Conservation (phyloP, 2,888 invertebrate genomes). For the Pterobdella sp. region DNA sequence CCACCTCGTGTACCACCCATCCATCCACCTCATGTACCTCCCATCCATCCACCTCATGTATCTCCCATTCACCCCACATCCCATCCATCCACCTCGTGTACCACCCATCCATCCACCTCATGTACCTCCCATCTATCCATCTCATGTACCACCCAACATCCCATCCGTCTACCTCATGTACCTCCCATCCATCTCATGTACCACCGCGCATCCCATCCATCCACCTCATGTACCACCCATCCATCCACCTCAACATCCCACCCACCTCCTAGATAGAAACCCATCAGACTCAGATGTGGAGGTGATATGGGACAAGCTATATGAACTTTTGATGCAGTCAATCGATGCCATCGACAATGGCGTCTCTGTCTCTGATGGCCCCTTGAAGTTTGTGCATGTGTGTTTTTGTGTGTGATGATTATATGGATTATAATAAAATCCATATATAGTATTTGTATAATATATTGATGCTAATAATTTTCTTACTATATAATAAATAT, state of each 20-base stretch:
- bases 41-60: no score
- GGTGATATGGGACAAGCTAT: constrained; percentile 58
- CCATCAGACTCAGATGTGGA: constrained; percentile 39
- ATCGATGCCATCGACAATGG: constrained; percentile 96
- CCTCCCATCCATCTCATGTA: no score
- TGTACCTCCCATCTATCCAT: no score
- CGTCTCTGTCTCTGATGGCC: constrained; percentile 67
- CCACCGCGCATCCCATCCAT: no score
- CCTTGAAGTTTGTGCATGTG: constrained; percentile 40
- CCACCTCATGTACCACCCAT: not conserved
- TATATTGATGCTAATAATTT: constrained; percentile 52
- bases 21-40: no score
- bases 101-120: no score
- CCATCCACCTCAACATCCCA: not conserved
- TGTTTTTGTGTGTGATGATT: not conserved
- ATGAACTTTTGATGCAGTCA: constrained; percentile 79
- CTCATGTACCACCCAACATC: no score
- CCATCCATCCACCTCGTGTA: no score
- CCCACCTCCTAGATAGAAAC: not conserved
- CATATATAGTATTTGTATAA: not conserved
- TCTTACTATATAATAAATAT: constrained; percentile 53
- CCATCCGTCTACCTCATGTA: no score
- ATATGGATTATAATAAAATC: not conserved
- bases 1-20: no score
- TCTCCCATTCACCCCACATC: no score